Percentiles rank a stretch among this genome's conserved stretches.
phyloP scores from a whole-genome alignment of 2,113 vertebrate genomes.

The Xiphophorus hellerii region DNA sequence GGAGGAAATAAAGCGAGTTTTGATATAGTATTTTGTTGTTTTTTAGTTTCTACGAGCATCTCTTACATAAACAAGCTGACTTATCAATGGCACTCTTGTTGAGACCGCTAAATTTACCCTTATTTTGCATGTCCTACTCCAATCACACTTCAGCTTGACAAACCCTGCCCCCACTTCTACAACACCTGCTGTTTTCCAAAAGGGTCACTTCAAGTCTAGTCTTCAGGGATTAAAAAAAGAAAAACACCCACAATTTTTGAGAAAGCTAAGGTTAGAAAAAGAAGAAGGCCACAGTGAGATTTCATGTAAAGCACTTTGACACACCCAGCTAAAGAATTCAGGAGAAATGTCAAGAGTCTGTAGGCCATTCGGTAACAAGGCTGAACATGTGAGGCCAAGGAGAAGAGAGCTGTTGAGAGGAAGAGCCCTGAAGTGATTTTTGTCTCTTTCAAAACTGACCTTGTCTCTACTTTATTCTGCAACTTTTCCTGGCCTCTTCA shows the following conservation, averaged over 20 bases:
- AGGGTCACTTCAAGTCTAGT: slow-evolving; percentile 1
- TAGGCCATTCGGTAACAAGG: slow-evolving; percentile 14
- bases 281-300: slow-evolving; percentile 1
- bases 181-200: neutral
- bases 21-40: neutral
- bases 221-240: neutral
- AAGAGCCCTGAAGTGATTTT: slow-evolving; percentile 26
- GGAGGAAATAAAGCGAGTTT: neutral
- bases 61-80: slow-evolving; percentile 26
- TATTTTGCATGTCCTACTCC: slow-evolving; percentile 8
- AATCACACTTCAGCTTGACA: neutral
- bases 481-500: slow-evolving; percentile 32
- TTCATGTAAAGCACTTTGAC: slow-evolving; percentile 18
- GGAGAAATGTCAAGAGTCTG: slow-evolving; percentile 40
- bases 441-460: slow-evolving; percentile 15
- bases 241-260: neutral
- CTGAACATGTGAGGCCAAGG: slow-evolving; percentile 22
- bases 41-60: slow-evolving; percentile 3
- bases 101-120: slow-evolving; percentile 19
- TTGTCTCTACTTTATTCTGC: slow-evolving; percentile 28
- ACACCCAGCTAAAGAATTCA: slow-evolving; percentile 12
- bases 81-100: slow-evolving; percentile 15
- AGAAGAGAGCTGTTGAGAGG: slow-evolving; percentile 11
- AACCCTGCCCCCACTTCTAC: slow-evolving; percentile 6
- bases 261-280: neutral